phyloP scores from a whole-genome alignment of 2,888 invertebrate genomes.

The Reticulitermes lucifugus region DNA sequence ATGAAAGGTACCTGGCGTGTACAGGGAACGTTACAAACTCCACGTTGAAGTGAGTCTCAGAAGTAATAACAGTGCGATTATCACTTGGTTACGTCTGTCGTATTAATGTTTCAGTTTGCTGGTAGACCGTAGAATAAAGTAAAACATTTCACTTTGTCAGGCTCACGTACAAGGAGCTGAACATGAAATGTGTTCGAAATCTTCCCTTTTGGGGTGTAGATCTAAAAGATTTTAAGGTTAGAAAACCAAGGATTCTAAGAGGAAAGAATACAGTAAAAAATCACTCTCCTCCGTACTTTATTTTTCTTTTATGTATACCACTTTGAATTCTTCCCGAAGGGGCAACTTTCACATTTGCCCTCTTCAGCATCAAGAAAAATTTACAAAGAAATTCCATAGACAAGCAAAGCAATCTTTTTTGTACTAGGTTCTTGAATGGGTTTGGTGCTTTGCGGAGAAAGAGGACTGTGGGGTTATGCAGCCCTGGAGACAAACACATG shows the following conservation, averaged over 20 bases:
- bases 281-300: conserved; percentile 62
- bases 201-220: background rate
- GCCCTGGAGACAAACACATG: conserved; percentile 60
- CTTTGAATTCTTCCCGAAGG: conserved; percentile 55
- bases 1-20: too few relatives aligned
- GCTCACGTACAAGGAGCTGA: too few relatives aligned
- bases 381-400: conserved; percentile 44
- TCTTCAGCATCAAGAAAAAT: conserved; percentile 21
- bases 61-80: too few relatives aligned
- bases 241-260: background rate
- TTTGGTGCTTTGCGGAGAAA: conserved; percentile 22
- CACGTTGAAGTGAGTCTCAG: too few relatives aligned
- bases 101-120: too few relatives aligned
- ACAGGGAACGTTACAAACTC: too few relatives aligned
- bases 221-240: background rate
- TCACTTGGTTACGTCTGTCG: too few relatives aligned
- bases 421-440: background rate
- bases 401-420: background rate
- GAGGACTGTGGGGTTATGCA: conserved; percentile 61
- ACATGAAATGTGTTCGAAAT: too few relatives aligned
- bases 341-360: conserved; percentile 57
- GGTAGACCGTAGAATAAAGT: too few relatives aligned
- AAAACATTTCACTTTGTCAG: too few relatives aligned
- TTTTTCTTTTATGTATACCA: conserved; percentile 50
- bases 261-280: conserved; percentile 61